phyloP scores from a whole-genome alignment of 1,140 invertebrate genomes.

The Drosophila repletoides region DNA sequence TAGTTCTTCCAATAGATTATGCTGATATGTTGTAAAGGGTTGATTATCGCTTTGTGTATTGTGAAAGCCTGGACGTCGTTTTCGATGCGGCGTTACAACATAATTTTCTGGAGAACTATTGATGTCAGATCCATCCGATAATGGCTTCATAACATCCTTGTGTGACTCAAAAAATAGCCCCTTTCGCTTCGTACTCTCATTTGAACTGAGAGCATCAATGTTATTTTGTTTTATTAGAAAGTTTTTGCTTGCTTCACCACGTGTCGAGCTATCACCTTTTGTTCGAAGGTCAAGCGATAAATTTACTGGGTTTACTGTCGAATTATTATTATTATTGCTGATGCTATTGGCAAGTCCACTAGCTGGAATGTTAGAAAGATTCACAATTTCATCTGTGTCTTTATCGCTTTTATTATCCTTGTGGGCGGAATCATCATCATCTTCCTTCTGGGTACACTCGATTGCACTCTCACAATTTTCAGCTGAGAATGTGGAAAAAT shows the following conservation, averaged over 20 bases:
- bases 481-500: slow-evolving; percentile 53
- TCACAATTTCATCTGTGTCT: slow-evolving; percentile 70
- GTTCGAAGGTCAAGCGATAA: slow-evolving; percentile 85
- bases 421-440: slow-evolving; percentile 46
- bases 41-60: slow-evolving; percentile 92
- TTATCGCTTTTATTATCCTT: slow-evolving; percentile 75
- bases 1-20: slow-evolving; percentile 87
- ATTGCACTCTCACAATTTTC: slow-evolving; percentile 57
- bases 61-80: slow-evolving; percentile 91
- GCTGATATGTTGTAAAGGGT: slow-evolving; percentile 90
- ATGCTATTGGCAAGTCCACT: slow-evolving; percentile 51
- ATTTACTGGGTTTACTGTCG: slow-evolving; percentile 89
- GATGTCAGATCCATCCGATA: slow-evolving; percentile 86
- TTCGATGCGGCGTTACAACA: slow-evolving; percentile 92
- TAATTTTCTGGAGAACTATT: slow-evolving; percentile 88
- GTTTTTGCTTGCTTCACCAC: slow-evolving; percentile 41
- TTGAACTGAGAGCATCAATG: slow-evolving; percentile 56
- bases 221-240: slow-evolving; percentile 56
- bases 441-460: slow-evolving; percentile 41
- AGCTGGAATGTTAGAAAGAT: slow-evolving; percentile 66
- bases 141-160: slow-evolving; percentile 85
- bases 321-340: slow-evolving; percentile 45
- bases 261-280: slow-evolving; percentile 76
- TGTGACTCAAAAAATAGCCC: slow-evolving; percentile 86
- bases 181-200: slow-evolving; percentile 85